Conservation (phyloP, 2,888 invertebrate genomes). For the Rhimphoctona megacephalus region DNA sequence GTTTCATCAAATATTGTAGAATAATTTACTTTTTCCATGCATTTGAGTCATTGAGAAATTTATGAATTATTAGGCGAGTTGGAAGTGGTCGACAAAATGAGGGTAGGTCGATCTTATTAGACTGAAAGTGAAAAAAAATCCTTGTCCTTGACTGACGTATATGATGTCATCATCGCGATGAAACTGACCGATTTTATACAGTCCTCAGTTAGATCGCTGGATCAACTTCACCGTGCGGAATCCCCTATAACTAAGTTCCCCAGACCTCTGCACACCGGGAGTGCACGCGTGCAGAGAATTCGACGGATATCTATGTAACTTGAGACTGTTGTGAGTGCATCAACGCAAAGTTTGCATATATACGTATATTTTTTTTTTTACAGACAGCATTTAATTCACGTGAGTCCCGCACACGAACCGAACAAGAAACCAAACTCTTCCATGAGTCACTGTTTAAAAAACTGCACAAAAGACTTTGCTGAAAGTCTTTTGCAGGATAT, state of each 20-base stretch:
- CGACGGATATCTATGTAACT: slow-evolving; percentile 60
- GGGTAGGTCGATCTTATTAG: slow-evolving; percentile 51
- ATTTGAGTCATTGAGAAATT: slow-evolving; percentile 56
- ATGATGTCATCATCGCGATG: neutral
- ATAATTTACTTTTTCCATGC: neutral
- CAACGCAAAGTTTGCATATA: slow-evolving; percentile 30
- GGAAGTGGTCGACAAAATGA: slow-evolving; percentile 36
- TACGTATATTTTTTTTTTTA: slow-evolving; percentile 15
- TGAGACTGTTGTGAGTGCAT: slow-evolving; percentile 65
- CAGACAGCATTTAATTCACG: slow-evolving; percentile 36
- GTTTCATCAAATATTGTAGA: neutral
- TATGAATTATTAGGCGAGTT: slow-evolving; percentile 34
- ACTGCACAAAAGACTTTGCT: slow-evolving; percentile 37
- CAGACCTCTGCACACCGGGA: slow-evolving; percentile 48
- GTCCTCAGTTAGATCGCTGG: neutral
- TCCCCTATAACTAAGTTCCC: slow-evolving; percentile 15
- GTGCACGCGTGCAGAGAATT: slow-evolving; percentile 54
- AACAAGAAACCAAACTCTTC: slow-evolving; percentile 65
- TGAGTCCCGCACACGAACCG: slow-evolving; percentile 36
- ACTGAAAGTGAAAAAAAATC: slow-evolving; percentile 46
- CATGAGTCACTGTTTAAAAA: slow-evolving; percentile 61
- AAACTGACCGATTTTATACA: slow-evolving; percentile 30
- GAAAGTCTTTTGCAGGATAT: slow-evolving; percentile 37
- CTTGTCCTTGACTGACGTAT: slow-evolving; percentile 1
- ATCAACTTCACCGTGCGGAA: slow-evolving; percentile 52